Conservation (phyloP, 2,797 vertebrate species). For the Carapus acus region DNA sequence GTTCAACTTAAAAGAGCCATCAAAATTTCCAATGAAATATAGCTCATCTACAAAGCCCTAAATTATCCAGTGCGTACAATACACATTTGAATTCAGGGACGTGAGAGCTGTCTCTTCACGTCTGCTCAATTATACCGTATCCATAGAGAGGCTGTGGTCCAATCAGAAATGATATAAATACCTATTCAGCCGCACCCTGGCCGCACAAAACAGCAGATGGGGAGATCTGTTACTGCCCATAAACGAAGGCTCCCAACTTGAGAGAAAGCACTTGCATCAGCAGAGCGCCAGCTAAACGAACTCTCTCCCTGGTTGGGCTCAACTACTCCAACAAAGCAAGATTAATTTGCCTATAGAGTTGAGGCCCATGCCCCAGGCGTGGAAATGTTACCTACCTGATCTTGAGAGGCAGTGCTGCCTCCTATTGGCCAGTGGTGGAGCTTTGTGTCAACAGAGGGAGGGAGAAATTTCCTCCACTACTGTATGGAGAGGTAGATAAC, state of each 20-base stretch:
- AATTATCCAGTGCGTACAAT: slow-evolving; percentile 51
- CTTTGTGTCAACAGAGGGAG: slow-evolving; percentile 36
- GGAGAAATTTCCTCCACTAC: neutral
- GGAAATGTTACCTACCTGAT: slow-evolving; percentile 63
- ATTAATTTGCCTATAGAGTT: slow-evolving; percentile 79
- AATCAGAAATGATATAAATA: slow-evolving; percentile 64
- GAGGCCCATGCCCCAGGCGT: slow-evolving; percentile 57
- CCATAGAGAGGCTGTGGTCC: slow-evolving; percentile 43
- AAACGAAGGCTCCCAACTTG: slow-evolving; percentile 67
- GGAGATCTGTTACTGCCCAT: slow-evolving; percentile 72
- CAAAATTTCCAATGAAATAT: no score
- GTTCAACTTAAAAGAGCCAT: no score
- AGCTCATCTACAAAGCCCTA: slow-evolving; percentile 45
- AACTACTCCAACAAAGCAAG: slow-evolving; percentile 75
- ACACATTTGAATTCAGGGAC: slow-evolving; percentile 51
- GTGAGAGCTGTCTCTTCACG: slow-evolving; percentile 60
- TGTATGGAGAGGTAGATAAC: slow-evolving; percentile 4
- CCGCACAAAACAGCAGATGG: slow-evolving; percentile 61
- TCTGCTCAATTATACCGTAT: slow-evolving; percentile 61
- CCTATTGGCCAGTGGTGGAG: slow-evolving; percentile 42
- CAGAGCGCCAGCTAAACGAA: slow-evolving; percentile 59
- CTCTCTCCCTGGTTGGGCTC: slow-evolving; percentile 63
- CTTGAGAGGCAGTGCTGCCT: slow-evolving; percentile 50
- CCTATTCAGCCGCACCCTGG: slow-evolving; percentile 60
- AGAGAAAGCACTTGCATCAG: slow-evolving; percentile 72